Conservation (phyloP, 2,113 vertebrate species). For the Eidolon helvum region DNA sequence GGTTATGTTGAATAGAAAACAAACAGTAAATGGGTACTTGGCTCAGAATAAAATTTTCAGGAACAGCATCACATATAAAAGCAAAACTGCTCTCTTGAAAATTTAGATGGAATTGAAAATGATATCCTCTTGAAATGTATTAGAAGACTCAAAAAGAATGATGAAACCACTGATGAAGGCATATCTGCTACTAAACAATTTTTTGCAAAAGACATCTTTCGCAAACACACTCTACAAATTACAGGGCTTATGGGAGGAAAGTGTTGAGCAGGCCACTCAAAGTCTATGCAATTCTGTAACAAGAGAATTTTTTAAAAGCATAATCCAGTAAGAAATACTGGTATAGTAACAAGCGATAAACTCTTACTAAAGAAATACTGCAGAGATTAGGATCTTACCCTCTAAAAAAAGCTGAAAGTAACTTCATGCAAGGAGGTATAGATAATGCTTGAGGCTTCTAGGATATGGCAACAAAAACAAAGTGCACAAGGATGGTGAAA, state of each 20-base stretch:
- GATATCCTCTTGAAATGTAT: conserved; percentile 6
- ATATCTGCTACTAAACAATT: background rate
- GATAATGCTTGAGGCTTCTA: background rate
- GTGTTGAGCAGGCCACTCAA: background rate
- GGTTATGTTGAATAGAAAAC: background rate
- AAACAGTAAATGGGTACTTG: background rate
- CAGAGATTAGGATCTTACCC: background rate
- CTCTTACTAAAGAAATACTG: background rate
- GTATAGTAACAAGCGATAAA: background rate
- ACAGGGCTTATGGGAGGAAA: background rate
- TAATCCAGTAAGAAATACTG: background rate
- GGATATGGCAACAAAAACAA: background rate
- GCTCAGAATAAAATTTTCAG: background rate
- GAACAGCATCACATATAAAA: background rate
- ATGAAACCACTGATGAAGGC: background rate
- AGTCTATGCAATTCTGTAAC: background rate
- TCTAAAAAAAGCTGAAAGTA: background rate
- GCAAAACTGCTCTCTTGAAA: background rate
- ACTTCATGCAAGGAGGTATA: background rate
- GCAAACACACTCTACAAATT: background rate
- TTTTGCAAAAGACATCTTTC: background rate
- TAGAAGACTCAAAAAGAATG: background rate
- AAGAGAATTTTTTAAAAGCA: background rate
- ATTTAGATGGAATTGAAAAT: background rate
- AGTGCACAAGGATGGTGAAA: background rate